Conservation (phyloP, 2,797 vertebrate genomes). For the Choloepus didactylus region DNA sequence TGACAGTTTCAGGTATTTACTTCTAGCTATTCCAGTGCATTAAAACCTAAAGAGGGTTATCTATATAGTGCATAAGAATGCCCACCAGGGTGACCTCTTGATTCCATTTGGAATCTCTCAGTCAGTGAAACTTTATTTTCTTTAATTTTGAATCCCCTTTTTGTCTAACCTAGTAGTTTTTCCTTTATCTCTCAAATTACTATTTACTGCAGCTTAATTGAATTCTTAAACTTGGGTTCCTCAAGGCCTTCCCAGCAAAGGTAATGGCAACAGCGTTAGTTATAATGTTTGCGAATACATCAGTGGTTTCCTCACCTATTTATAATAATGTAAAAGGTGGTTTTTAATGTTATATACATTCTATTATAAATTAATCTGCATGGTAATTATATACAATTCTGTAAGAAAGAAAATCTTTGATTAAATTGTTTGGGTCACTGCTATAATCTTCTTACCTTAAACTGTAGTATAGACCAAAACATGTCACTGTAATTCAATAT, state of each 20-base stretch:
- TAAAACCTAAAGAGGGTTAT: no score
- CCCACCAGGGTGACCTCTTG: no score
- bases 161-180: background rate
- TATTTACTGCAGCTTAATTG: slow-evolving; percentile 5
- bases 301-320: background rate
- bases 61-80: no score
- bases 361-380: background rate
- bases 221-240: background rate
- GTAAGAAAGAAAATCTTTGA: slow-evolving; percentile 23
- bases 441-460: background rate
- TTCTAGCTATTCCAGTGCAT: no score
- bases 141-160: no score
- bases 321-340: background rate
- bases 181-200: slow-evolving; percentile 12
- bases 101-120: no score
- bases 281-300: slow-evolving; percentile 3
- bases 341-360: slow-evolving; percentile 12
- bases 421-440: background rate
- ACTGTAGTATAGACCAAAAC: background rate
- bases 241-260: background rate
- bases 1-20: no score
- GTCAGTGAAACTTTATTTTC: no score
- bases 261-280: background rate
- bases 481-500: slow-evolving; percentile 35
- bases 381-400: background rate